Evolutionary conservation across 2,888 invertebrate species (phyloP).

Genomic region (Dynastes maya): DNA sequence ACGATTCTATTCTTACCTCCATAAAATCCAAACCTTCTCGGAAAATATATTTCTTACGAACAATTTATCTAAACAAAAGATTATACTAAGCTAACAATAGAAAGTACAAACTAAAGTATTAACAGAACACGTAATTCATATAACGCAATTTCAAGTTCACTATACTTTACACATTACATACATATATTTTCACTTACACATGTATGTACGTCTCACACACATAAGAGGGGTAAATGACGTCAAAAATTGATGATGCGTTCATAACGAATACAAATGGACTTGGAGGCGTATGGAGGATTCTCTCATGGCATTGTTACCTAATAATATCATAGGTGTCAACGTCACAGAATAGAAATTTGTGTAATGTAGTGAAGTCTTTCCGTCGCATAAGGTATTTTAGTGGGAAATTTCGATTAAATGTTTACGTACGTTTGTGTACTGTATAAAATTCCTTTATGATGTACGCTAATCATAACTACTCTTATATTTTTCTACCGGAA

Average conservation of each 20-base stretch:
- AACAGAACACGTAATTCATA: too few relatives aligned
- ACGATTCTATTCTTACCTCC: too few relatives aligned
- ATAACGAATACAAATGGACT: slow-evolving; percentile 31
- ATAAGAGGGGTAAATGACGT: background rate
- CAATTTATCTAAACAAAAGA: too few relatives aligned
- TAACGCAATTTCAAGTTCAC: too few relatives aligned
- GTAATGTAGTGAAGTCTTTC: slow-evolving; percentile 1
- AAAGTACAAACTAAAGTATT: too few relatives aligned
- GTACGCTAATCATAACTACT: too few relatives aligned
- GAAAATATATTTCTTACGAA: too few relatives aligned
- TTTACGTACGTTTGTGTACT: background rate
- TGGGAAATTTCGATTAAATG: background rate
- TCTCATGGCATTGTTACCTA: background rate
- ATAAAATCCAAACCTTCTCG: too few relatives aligned
- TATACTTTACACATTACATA: background rate
- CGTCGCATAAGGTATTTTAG: background rate
- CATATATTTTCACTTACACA: background rate
- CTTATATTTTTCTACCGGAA: too few relatives aligned
- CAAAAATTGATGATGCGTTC: slow-evolving; percentile 18
- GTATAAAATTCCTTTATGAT: too few relatives aligned
- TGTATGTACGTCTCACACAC: background rate
- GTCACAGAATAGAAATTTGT: slow-evolving; percentile 14
- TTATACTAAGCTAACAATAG: too few relatives aligned
- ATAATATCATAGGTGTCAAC: background rate
- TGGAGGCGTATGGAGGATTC: background rate